phyloP scores from a whole-genome alignment of 1,140 invertebrate species.

The Platyscapa corneri region DNA sequence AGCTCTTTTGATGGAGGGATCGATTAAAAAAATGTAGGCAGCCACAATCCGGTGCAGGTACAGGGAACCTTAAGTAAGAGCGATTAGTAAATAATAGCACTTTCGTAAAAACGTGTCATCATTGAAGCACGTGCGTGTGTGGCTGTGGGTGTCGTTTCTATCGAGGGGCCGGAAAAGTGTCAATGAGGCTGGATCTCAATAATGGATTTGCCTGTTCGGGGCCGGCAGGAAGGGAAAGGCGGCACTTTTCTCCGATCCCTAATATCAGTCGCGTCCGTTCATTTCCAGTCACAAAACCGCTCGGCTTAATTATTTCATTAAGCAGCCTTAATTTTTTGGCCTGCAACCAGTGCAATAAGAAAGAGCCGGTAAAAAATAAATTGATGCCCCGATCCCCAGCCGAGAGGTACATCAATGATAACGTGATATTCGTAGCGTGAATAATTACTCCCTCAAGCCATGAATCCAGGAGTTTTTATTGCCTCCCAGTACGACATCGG shows the following conservation, averaged over 20 bases:
- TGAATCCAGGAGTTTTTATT: not conserved
- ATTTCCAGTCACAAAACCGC: not conserved
- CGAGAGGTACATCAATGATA: not conserved
- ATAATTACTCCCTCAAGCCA: not conserved
- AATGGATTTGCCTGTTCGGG: not conserved
- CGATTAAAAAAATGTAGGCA: not conserved
- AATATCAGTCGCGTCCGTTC: not conserved
- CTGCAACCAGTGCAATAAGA: not conserved
- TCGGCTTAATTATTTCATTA: not conserved
- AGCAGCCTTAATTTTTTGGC: not conserved
- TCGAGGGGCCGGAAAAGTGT: not conserved
- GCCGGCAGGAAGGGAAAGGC: not conserved
- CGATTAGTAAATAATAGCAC: not conserved
- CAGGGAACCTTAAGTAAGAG: not conserved
- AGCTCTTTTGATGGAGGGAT: not conserved
- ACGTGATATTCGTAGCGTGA: not conserved
- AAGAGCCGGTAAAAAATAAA: not conserved
- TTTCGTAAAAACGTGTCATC: not conserved
- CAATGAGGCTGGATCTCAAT: not conserved
- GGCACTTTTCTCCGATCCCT: not conserved
- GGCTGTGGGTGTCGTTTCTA: not conserved
- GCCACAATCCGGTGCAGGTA: not conserved
- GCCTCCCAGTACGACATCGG: not conserved
- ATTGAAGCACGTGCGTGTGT: no score
- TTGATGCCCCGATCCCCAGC: not conserved